Evolutionary conservation across 2,888 invertebrate genomes (phyloP).

Genomic region (Toxonevra muliebris): DNA sequence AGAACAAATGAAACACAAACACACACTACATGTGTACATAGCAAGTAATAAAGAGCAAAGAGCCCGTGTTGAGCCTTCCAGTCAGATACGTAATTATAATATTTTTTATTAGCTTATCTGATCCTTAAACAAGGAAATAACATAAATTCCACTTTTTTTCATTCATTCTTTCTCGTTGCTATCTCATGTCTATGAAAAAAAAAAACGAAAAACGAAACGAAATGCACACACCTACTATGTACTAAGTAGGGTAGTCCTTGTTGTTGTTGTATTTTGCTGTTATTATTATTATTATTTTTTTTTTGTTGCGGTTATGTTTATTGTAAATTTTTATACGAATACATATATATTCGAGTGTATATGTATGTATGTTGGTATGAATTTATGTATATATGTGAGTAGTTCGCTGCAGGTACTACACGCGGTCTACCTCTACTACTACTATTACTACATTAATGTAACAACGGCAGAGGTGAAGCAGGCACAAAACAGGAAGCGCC

Average conservation of each 20-base stretch:
- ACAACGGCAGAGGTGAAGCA: too few species aligned
- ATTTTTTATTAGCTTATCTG: slow-evolving; percentile 65
- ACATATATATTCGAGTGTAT: slow-evolving; percentile 7
- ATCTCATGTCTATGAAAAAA: slow-evolving; percentile 13
- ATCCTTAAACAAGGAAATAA: slow-evolving; percentile 58
- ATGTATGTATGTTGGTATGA: slow-evolving; percentile 9
- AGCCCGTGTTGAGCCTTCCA: slow-evolving; percentile 41
- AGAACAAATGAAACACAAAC: slow-evolving; percentile 13
- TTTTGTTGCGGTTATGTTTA: slow-evolving; percentile 18
- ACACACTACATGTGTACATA: slow-evolving; percentile 20
- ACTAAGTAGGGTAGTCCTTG: slow-evolving; percentile 25
- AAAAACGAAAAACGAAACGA: neutral
- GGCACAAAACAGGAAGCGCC: neutral
- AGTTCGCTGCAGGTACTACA: slow-evolving; percentile 33
- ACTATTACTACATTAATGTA: too few species aligned
- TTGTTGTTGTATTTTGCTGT: slow-evolving; percentile 14
- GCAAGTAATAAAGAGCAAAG: slow-evolving; percentile 35
- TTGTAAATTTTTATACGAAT: neutral
- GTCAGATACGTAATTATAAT: slow-evolving; percentile 62
- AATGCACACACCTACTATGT: slow-evolving; percentile 15
- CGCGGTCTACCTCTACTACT: too few species aligned
- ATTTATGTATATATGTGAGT: slow-evolving; percentile 61
- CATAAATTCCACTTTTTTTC: too few species aligned
- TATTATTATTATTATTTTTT: slow-evolving; percentile 19
- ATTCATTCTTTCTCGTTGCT: too few species aligned